Evolutionary conservation across 2,113 vertebrate species (phyloP).

Genomic region (Nyctibius bracteatus): DNA sequence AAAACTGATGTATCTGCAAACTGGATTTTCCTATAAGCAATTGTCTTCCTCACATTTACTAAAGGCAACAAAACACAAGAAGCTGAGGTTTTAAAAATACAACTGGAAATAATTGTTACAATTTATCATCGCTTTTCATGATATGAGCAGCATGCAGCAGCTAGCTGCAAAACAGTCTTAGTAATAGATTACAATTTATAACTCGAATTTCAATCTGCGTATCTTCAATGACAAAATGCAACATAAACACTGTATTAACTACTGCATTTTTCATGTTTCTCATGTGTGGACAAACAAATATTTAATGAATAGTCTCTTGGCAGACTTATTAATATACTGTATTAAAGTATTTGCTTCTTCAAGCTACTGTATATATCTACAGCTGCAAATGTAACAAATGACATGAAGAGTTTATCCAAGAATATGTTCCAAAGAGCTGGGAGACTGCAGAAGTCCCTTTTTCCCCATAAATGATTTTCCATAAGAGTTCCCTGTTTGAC

Average conservation of each 20-base stretch:
- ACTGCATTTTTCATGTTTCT: not conserved
- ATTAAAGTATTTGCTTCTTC: not conserved
- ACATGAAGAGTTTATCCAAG: not conserved
- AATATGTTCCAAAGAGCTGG: not conserved
- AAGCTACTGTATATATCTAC: not conserved
- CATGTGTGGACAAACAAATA: not conserved
- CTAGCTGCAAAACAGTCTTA: not conserved
- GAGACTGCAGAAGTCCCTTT: not conserved
- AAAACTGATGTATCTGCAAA: not conserved
- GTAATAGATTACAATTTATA: not conserved
- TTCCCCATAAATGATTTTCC: not conserved
- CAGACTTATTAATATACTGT: not conserved
- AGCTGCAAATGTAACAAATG: not conserved
- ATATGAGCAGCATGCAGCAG: not conserved
- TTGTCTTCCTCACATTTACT: not conserved
- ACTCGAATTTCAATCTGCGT: not conserved
- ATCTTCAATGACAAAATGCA: not conserved
- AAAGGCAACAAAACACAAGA: not conserved
- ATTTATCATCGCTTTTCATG: not conserved
- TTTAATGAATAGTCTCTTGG: not conserved
- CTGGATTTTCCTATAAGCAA: not conserved
- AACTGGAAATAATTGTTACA: not conserved
- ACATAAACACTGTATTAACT: not conserved
- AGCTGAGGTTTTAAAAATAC: not conserved
- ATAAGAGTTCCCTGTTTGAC: not conserved